phyloP scores from a whole-genome alignment of 2,888 invertebrate species.

The Melanotus villosus region DNA sequence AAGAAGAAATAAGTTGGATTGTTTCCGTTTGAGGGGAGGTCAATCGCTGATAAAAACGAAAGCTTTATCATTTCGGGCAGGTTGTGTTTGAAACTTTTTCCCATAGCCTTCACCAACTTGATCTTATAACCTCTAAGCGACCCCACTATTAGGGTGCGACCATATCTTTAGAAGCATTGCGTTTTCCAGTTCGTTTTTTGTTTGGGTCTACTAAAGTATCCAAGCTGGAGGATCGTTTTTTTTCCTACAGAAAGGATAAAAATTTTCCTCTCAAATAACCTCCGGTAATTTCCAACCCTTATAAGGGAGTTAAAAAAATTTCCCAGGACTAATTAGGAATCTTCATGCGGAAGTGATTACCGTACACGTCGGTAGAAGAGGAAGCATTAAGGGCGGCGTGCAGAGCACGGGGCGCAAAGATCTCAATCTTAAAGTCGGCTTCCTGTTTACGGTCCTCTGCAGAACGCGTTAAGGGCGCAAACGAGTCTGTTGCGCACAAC shows the following conservation, averaged over 20 bases:
- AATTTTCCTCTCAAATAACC: too few relatives aligned
- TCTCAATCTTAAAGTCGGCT: constrained; percentile 27
- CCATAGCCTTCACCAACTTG: not conserved
- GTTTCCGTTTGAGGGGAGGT: too few relatives aligned
- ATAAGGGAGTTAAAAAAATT: not conserved
- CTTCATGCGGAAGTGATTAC: constrained; percentile 3
- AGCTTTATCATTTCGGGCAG: not conserved
- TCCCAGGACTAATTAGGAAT: not conserved
- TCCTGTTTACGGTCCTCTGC: constrained; percentile 33
- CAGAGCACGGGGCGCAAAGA: constrained; percentile 11
- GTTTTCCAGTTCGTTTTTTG: too few relatives aligned
- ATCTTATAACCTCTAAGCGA: not conserved
- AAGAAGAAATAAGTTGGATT: too few relatives aligned
- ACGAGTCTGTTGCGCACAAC: constrained; percentile 50
- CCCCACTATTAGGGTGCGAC: not conserved
- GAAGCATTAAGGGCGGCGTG: not conserved
- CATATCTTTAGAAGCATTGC: too few relatives aligned
- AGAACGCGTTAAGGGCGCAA: constrained; percentile 21
- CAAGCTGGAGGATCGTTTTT: too few relatives aligned
- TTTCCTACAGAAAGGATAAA: too few relatives aligned
- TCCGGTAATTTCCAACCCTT: not conserved
- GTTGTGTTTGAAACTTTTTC: not conserved
- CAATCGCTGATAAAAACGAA: too few relatives aligned
- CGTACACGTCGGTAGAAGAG: constrained; percentile 4
- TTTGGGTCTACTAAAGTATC: too few relatives aligned